Conservation (phyloP, 2,888 invertebrate genomes). For the Meteorus colon region DNA sequence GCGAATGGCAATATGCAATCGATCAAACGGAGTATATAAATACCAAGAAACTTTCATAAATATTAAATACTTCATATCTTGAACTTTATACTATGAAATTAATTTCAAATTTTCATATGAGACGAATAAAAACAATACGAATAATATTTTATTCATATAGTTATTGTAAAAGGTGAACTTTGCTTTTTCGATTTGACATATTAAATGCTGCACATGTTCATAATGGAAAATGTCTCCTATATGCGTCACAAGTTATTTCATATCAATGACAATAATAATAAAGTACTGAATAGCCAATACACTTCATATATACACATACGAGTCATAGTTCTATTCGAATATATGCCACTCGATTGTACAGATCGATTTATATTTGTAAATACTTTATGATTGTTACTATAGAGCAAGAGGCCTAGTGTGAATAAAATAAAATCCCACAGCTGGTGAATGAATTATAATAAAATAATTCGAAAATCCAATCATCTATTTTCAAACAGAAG, state of each 20-base stretch:
- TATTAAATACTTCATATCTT: too few relatives aligned
- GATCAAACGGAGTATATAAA: too few relatives aligned
- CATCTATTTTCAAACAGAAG: too few relatives aligned
- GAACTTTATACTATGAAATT: too few relatives aligned
- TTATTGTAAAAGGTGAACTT: constrained; percentile 23
- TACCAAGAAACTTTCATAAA: too few relatives aligned
- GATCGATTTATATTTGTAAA: constrained; percentile 64
- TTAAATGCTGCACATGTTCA: constrained; percentile 1
- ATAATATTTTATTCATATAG: neutral
- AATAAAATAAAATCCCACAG: constrained; percentile 42
- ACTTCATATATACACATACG: neutral
- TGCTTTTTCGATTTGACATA: neutral
- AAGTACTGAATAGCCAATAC: constrained; percentile 5
- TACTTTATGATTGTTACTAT: constrained; percentile 59
- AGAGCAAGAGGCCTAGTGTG: constrained; percentile 51
- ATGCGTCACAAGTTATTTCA: neutral
- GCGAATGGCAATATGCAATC: too few relatives aligned
- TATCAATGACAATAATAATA: constrained; percentile 18
- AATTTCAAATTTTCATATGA: too few relatives aligned
- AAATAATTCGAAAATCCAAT: neutral
- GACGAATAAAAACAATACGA: too few relatives aligned
- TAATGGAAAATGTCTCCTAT: neutral
- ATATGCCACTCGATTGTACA: constrained; percentile 42
- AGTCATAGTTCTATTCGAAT: constrained; percentile 42
- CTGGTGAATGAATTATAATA: neutral